Percentiles rank a stretch among this genome's conserved stretches.
Evolutionary conservation across 1,140 invertebrate species (phyloP).

Genomic region (Trinorchestia longiramus): DNA sequence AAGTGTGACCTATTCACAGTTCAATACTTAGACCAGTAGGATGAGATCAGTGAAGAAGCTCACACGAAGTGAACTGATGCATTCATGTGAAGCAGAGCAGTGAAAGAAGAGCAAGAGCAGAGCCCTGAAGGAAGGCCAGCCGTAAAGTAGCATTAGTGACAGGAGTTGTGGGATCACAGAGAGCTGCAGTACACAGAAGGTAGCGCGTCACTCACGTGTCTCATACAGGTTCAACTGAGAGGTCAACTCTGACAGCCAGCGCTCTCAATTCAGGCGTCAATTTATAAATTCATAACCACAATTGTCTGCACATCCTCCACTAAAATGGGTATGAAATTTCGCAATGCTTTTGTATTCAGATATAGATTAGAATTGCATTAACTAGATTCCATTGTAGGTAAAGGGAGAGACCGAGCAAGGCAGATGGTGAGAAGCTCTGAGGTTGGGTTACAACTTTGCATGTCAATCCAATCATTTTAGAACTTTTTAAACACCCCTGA

Average conservation of each 20-base stretch:
- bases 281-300: neutral
- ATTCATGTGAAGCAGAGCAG: too few species aligned
- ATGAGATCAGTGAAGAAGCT: neutral
- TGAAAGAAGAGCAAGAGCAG: too few species aligned
- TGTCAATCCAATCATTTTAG: neutral
- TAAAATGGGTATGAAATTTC: neutral
- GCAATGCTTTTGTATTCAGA: conserved; percentile 35
- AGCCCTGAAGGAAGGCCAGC: too few species aligned
- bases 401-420: neutral
- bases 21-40: neutral
- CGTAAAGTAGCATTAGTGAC: neutral
- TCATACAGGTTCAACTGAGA: conserved; percentile 20
- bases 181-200: neutral
- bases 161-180: neutral
- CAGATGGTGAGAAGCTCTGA: neutral
- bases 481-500: neutral
- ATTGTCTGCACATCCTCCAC: neutral
- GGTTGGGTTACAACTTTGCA: neutral
- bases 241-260: neutral
- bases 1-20: too few species aligned
- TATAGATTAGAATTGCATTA: neutral
- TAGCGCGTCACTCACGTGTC: neutral
- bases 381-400: conserved; percentile 22
- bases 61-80: too few species aligned
- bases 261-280: neutral